Percentiles rank a stretch among this genome's conserved stretches.
Evolutionary conservation across 2,113 vertebrate species (phyloP).

Genomic region (Prionailurus bengalensis): DNA sequence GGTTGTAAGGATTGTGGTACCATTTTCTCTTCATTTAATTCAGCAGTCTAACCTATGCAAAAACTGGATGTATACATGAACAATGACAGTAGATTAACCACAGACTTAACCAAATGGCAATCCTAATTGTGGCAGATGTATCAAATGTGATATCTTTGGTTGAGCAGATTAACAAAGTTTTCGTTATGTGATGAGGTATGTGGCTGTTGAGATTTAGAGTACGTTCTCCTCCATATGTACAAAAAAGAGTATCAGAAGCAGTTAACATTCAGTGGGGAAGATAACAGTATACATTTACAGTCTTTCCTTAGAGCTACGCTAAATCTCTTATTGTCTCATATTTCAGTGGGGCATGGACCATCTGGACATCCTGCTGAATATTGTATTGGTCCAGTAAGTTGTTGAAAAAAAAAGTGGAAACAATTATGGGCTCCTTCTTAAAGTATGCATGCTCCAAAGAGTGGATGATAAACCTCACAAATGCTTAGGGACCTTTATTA

Average conservation of each 20-base stretch:
- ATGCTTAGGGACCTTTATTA: background rate
- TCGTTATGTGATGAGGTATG: background rate
- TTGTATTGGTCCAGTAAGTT: background rate
- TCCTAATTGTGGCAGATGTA: background rate
- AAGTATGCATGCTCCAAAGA: background rate
- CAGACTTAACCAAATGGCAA: background rate
- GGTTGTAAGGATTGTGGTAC: background rate
- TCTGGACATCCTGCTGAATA: background rate
- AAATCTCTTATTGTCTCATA: background rate
- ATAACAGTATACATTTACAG: background rate
- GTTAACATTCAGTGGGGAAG: background rate
- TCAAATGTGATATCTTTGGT: background rate
- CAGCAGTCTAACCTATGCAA: background rate
- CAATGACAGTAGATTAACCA: background rate
- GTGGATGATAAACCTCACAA: background rate
- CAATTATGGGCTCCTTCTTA: background rate
- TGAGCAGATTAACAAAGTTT: background rate
- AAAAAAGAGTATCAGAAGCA: background rate
- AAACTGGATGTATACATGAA: background rate
- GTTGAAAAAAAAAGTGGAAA: background rate
- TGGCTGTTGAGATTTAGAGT: background rate
- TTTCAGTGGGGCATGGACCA: background rate
- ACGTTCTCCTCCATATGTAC: background rate
- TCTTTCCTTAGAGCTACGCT: background rate
- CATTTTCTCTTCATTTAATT: constrained; percentile 1